phyloP scores from a whole-genome alignment of 2,797 vertebrate species.

The Syngnathus rostellatus region DNA sequence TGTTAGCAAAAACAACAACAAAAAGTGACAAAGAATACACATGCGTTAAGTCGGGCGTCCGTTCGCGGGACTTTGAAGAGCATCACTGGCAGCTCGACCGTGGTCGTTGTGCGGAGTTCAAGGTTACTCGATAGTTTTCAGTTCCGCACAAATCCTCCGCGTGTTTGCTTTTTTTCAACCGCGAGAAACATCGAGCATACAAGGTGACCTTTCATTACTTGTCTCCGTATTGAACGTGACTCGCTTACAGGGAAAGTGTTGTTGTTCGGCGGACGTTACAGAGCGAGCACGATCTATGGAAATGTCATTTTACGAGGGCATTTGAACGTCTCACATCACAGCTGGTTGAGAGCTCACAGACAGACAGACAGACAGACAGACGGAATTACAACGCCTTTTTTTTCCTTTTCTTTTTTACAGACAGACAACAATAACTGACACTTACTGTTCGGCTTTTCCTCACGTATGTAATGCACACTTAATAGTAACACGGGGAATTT shows the following conservation, averaged over 20 bases:
- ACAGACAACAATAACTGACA: too few relatives aligned
- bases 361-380: too few relatives aligned
- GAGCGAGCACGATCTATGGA: background rate
- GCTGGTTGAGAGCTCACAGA: background rate
- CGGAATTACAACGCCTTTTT: too few relatives aligned
- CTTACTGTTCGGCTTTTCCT: too few relatives aligned
- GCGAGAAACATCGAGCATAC: background rate
- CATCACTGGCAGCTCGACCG: slow-evolving; percentile 30
- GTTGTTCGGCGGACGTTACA: background rate
- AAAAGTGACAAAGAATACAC: background rate
- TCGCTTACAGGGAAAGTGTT: background rate
- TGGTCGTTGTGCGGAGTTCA: slow-evolving; percentile 39
- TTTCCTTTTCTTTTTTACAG: too few relatives aligned
- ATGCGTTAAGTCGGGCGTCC: slow-evolving; percentile 16
- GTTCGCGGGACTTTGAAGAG: slow-evolving; percentile 47
- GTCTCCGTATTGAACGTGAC: background rate
- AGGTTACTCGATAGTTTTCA: background rate
- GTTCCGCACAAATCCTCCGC: background rate
- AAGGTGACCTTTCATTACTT: background rate
- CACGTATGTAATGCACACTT: too few relatives aligned
- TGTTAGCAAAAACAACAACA: background rate
- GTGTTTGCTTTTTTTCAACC: background rate
- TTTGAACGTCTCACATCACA: background rate
- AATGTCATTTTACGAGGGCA: background rate
- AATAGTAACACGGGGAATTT: background rate